Evolutionary conservation across 2,113 vertebrate species (phyloP).

Genomic region (Labeo catla): DNA sequence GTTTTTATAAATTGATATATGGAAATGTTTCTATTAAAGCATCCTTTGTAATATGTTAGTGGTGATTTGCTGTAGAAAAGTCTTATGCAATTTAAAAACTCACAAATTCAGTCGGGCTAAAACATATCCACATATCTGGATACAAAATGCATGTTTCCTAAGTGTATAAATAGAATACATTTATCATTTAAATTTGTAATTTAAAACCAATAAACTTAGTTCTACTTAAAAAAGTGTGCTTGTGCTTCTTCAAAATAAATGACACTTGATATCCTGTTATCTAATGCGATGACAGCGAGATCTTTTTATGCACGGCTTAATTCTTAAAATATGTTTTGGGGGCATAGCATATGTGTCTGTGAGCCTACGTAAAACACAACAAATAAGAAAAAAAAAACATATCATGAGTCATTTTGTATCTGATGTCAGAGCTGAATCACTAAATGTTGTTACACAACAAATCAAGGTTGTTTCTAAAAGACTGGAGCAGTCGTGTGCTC

Average conservation of each 20-base stretch:
- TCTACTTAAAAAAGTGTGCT: neutral
- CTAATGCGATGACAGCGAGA: neutral
- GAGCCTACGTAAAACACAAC: neutral
- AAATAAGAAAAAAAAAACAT: neutral
- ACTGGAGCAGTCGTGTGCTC: neutral
- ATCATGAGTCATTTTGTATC: slow-evolving; percentile 19
- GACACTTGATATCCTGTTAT: neutral
- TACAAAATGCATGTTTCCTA: neutral
- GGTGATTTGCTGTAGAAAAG: no score
- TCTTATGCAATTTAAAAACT: neutral
- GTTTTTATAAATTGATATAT: no score
- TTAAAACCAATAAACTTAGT: neutral
- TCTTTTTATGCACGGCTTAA: slow-evolving; percentile 12
- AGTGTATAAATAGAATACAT: neutral
- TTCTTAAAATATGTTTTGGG: slow-evolving; percentile 27
- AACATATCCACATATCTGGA: neutral
- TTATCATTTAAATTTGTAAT: neutral
- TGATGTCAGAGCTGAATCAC: slow-evolving; percentile 31
- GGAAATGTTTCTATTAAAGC: no score
- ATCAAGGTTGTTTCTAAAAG: neutral
- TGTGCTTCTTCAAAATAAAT: neutral
- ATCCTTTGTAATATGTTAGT: no score
- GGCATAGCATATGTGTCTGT: neutral
- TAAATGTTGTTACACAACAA: slow-evolving; percentile 10
- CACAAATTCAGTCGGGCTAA: neutral